Evolutionary conservation across 1,140 invertebrate species (phyloP).

Genomic region (Drosophila nigromelanica): DNA sequence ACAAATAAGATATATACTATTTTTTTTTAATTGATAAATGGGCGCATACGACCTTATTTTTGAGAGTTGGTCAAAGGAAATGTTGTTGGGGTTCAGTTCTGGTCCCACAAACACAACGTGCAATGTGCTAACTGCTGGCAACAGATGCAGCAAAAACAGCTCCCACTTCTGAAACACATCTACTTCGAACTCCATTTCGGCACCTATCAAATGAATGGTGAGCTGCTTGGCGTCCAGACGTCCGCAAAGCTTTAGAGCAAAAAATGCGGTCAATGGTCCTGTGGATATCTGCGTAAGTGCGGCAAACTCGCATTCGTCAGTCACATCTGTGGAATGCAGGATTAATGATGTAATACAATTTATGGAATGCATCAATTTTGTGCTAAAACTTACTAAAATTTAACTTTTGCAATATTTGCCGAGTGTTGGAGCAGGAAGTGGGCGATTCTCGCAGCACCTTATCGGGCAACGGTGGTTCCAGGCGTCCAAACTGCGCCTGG

Average conservation of each 20-base stretch:
- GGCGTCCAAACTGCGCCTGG: constrained; percentile 85
- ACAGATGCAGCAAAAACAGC: constrained; percentile 87
- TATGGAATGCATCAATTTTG: background rate
- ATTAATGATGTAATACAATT: background rate
- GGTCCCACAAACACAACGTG: constrained; percentile 87
- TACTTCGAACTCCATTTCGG: constrained; percentile 89
- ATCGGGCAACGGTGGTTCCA: constrained; percentile 86
- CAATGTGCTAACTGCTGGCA: constrained; percentile 85
- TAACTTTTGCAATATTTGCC: constrained; percentile 60
- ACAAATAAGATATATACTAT: background rate
- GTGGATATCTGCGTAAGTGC: constrained; percentile 87
- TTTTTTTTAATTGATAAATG: no score
- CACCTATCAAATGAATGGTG: constrained; percentile 84
- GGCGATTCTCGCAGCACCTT: constrained; percentile 81
- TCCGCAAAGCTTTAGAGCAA: constrained; percentile 85
- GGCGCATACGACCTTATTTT: constrained; percentile 63
- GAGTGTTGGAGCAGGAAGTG: constrained; percentile 55
- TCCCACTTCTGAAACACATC: constrained; percentile 89
- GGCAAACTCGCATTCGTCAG: constrained; percentile 87
- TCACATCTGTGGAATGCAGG: constrained; percentile 58
- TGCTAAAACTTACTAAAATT: constrained; percentile 51
- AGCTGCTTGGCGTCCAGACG: constrained; percentile 65
- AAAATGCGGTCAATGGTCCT: constrained; percentile 87
- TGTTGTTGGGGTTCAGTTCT: constrained; percentile 86
- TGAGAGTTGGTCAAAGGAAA: constrained; percentile 84